Percentiles rank a stretch among this genome's conserved stretches.
Conservation (phyloP, 2,113 vertebrate genomes). For the Saimiri boliviensis region DNA sequence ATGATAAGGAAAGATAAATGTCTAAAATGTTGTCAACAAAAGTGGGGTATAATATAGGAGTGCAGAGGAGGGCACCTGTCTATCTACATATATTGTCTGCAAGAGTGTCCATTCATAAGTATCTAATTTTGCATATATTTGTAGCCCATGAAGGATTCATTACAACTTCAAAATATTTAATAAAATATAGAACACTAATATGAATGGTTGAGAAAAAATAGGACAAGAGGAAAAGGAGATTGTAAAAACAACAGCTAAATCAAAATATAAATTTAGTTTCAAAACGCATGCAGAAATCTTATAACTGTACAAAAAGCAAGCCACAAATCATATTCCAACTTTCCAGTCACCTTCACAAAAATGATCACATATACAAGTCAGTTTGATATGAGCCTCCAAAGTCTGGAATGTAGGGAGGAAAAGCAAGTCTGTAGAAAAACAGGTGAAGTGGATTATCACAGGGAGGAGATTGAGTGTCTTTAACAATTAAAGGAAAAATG, state of each 20-base stretch:
- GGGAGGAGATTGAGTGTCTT: neutral
- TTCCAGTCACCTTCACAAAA: neutral
- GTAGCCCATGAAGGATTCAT: neutral
- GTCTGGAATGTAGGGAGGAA: neutral
- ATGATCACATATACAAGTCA: neutral
- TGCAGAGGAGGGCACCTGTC: accelerated
- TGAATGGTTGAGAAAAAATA: neutral
- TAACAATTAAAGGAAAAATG: neutral
- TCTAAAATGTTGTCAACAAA: neutral
- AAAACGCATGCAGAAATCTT: neutral
- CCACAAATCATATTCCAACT: neutral
- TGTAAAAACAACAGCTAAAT: neutral
- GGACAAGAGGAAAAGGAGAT: neutral
- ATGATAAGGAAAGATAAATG: neutral
- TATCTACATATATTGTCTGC: neutral
- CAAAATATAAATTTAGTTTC: neutral
- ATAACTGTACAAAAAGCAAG: neutral
- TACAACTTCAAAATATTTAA: neutral
- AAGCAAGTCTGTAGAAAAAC: neutral
- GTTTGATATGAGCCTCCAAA: neutral
- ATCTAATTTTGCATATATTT: neutral
- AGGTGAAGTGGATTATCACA: neutral
- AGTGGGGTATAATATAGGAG: neutral
- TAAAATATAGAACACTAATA: neutral
- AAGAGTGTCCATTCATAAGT: neutral